Evolutionary conservation across 2,888 invertebrate species (phyloP).

Genomic region (Lamellibrachia satsuma): DNA sequence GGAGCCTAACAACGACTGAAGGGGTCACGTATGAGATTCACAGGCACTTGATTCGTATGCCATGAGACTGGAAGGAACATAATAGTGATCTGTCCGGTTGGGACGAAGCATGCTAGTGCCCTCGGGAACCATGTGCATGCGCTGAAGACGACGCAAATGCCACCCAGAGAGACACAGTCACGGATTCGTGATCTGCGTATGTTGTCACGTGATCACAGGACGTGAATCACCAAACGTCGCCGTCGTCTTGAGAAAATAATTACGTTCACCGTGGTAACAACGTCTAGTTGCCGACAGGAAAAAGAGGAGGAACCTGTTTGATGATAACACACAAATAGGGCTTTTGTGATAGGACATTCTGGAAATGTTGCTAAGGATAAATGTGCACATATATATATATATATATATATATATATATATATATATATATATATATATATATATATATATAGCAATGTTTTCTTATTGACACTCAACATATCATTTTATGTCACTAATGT

Average conservation of each 20-base stretch:
- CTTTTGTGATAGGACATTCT: too few relatives aligned
- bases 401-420: too few relatives aligned
- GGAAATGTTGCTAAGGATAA: background rate
- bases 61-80: background rate
- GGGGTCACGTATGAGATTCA: background rate
- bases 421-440: too few relatives aligned
- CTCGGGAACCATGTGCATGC: background rate
- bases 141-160: background rate
- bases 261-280: too few relatives aligned
- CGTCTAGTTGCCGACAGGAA: too few relatives aligned
- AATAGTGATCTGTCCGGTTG: background rate
- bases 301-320: too few relatives aligned
- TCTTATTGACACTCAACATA: too few relatives aligned
- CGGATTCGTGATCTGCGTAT: background rate
- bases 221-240: background rate
- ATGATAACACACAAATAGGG: too few relatives aligned
- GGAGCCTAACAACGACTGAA: background rate
- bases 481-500: too few relatives aligned
- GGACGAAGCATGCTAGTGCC: background rate
- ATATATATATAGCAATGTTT: too few relatives aligned
- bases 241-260: background rate
- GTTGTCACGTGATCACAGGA: background rate
- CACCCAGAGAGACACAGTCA: background rate
- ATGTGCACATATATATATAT: background rate
- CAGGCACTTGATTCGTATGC: background rate